Evolutionary conservation across 2,797 vertebrate species (phyloP).

Genomic region (Scomberomorus guttatus): DNA sequence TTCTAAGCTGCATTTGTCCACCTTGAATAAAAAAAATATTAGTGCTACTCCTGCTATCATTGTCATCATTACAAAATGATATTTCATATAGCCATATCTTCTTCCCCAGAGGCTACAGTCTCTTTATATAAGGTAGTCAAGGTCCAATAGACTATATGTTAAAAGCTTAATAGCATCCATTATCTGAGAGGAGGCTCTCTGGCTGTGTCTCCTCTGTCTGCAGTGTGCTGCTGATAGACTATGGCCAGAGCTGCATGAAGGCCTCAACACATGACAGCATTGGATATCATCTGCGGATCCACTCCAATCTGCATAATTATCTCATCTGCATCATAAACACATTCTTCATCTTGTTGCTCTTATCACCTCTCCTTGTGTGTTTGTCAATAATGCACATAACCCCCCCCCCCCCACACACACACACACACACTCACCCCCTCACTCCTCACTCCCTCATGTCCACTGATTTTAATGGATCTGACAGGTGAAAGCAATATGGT

Average conservation of each 20-base stretch:
- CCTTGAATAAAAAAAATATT: not conserved
- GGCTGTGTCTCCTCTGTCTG: conserved; percentile 49
- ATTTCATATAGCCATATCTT: not conserved
- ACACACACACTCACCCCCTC: not conserved
- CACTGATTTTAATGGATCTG: conserved; percentile 71
- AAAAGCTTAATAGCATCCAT: conserved; percentile 50
- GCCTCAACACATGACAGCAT: not conserved
- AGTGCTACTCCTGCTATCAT: not conserved
- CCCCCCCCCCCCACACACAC: too few species aligned
- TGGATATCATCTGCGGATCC: not conserved
- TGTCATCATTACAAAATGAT: not conserved
- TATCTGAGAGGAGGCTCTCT: conserved; percentile 49
- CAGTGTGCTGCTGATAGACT: conserved; percentile 55
- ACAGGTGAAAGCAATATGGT: conserved; percentile 78
- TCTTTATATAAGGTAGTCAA: not conserved
- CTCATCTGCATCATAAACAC: not conserved
- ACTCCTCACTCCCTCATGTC: conserved; percentile 22
- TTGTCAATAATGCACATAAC: conserved; percentile 40
- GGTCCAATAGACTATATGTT: not conserved
- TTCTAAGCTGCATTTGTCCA: not conserved
- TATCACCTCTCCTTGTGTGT: not conserved
- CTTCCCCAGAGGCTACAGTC: not conserved
- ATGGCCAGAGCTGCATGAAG: conserved; percentile 43
- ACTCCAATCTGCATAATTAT: not conserved
- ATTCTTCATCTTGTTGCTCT: not conserved